Evolutionary conservation across 2,888 invertebrate species (phyloP), one percentile per base, ranked within the genome.

Genomic region (Pseudoips prasinana): DNA sequence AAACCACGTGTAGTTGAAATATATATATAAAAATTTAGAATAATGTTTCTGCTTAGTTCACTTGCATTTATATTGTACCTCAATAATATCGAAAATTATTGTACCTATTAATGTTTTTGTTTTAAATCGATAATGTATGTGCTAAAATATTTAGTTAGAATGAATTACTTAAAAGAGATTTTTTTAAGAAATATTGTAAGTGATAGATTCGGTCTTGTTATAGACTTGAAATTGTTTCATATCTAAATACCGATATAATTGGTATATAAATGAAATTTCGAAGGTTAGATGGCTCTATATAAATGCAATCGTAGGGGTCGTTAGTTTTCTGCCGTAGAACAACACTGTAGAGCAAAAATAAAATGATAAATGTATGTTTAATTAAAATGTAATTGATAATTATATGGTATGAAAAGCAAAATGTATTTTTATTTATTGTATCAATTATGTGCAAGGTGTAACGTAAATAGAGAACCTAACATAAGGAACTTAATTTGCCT

Each of bases 331-430:
- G 78, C 75, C 73, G 75, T 81, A 82, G 83, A 70, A 66, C 60
- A 68, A 71, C 64, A 75, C 63, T 69, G 74, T 85, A 84, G 83
- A 72, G 68, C 70, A 79, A 80, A 73, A n/a, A n/a, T n/a, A n/a
- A 64, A 67, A 72, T 64, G 52, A 70, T 65, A 62, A 73, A 71
- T 79, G 73, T 77, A 80, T 78, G 73, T 74, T 73, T 76, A 76
- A 75, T 73, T 76, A 76, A 75, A 59, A 77, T 79, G 69, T 83
- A 79, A 75, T 75, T 74, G 73, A 82, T 73, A 78, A 82, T 80
- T 79, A 82, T 76, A 80, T 69, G 68, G 64, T 67, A 56, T 63
- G 66, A 64, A 65, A 57, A 58, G 17, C 8, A 26, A 33, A 31
- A 1, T 7, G 5, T 30, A 31, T 31, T 50, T 54, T 47, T 28